Evolutionary conservation across 2,113 vertebrate species (phyloP).

Genomic region (Psittacus erithacus): DNA sequence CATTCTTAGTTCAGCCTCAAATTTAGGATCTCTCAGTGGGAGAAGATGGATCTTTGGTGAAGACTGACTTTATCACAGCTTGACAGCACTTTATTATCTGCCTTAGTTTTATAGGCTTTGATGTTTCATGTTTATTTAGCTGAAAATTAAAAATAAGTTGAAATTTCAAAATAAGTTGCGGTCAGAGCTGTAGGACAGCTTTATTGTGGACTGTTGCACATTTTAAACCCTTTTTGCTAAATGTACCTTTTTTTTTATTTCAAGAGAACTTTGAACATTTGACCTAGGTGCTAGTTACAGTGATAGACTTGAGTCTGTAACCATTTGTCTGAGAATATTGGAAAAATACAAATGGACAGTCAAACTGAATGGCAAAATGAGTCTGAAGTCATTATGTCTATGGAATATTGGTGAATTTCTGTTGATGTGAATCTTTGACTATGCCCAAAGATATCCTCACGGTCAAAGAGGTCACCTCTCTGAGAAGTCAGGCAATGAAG

Average conservation of each 20-base stretch:
- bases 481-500: not conserved
- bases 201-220: not conserved
- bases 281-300: not conserved
- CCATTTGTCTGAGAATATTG: not conserved
- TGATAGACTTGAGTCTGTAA: not conserved
- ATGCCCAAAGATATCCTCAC: not conserved
- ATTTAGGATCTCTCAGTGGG: conserved; percentile 53
- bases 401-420: not conserved
- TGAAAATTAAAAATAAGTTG: conserved; percentile 39
- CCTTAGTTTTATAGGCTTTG: conserved; percentile 18
- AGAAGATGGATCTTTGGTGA: conserved; percentile 43
- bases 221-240: not conserved
- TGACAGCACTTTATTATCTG: conserved; percentile 37
- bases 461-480: too few species aligned
- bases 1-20: conserved; percentile 29
- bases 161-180: conserved; percentile 10
- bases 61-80: conserved; percentile 49
- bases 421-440: not conserved
- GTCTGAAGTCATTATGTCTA: not conserved
- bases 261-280: not conserved
- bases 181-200: not conserved
- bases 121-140: conserved; percentile 31
- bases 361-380: not conserved
- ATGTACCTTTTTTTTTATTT: not conserved
- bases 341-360: not conserved